Conservation (phyloP, 2,888 invertebrate species). For the Meghimatium bilineatum region DNA sequence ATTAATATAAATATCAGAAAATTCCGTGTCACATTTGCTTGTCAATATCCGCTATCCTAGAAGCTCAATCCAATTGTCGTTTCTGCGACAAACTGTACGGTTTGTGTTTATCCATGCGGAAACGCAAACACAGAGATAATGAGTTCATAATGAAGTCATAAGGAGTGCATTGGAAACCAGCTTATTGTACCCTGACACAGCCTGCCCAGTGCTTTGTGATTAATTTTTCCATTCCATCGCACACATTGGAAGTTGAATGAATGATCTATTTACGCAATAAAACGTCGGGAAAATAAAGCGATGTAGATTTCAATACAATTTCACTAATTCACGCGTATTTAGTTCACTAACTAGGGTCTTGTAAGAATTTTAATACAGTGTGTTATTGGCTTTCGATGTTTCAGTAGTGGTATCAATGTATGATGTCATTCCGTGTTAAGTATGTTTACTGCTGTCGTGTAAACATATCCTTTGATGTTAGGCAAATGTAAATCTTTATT, state of each 20-base stretch:
- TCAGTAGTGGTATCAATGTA: too few relatives aligned
- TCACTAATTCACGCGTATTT: too few relatives aligned
- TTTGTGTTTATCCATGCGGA: neutral
- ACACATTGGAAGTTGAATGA: slow-evolving; percentile 1
- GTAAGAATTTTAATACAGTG: too few relatives aligned
- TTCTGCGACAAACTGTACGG: neutral
- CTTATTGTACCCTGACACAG: neutral
- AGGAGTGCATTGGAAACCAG: neutral
- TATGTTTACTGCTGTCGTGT: too few relatives aligned
- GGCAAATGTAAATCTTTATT: too few relatives aligned
- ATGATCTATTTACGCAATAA: neutral
- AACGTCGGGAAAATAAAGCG: neutral
- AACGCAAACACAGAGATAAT: neutral
- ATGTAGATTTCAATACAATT: neutral
- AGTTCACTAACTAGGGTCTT: neutral
- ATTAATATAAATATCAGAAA: neutral
- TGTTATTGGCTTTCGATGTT: too few relatives aligned
- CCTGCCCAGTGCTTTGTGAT: slow-evolving; percentile 11
- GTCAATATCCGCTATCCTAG: neutral
- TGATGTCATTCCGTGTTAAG: too few relatives aligned
- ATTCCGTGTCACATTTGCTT: neutral
- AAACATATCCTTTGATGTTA: too few relatives aligned
- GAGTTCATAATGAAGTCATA: neutral
- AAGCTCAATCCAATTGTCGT: neutral
- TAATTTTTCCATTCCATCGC: slow-evolving; percentile 11